Base-by-base conservation (phyloP, 2,888 invertebrate species). In the Abscondita cerata region DNA sequence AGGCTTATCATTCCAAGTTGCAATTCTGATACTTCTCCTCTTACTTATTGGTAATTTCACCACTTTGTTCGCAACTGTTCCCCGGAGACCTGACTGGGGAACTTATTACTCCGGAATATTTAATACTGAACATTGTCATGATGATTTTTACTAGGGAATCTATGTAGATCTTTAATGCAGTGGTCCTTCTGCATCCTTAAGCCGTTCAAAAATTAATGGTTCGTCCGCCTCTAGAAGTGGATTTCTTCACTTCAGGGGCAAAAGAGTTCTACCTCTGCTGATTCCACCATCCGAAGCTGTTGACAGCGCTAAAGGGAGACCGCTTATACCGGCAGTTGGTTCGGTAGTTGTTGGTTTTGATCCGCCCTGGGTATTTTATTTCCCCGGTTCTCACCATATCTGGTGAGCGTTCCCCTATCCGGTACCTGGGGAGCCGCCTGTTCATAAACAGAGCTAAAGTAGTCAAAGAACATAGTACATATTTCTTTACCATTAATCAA, bases 1-100 rank as follows among this genome's bases (percentile, higher is more conserved):
- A 57, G 25, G 16, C 51, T 57, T 57, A 15, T 57, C 51, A 19
- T 52, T 57, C 25, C 51, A 57, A 11, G 58, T 52, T 16, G 47
- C 58, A 36, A 57, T 57, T 52, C 19, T 56, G 5, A 20, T 56
- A 18, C 9, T 31, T 31, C 9, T 31, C 9, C 6, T 31, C 9
- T 9, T 31, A 31, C 5, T 31, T 9, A 31, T 31, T 31, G 9
- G 31, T 31, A 31, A 31, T 31, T 31, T 31, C n/a, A n/a, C n/a
- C 31, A 31, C 31, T 6, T 31, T 31, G 31, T 31, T 31, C 31
- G 9, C 31, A 31, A 31, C 31, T 31, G 9, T 31, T 31, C 31
- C 31, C 31, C 31, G 6, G 31, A 31, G 31, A 31, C 9, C 31
- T 9, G 31, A 31, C 9, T 31, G 31, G 31, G 31, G 31, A n/a